Evolutionary conservation across 2,113 vertebrate species (phyloP), one percentile per base, ranked within the genome.

Genomic region (Morone saxatilis): DNA sequence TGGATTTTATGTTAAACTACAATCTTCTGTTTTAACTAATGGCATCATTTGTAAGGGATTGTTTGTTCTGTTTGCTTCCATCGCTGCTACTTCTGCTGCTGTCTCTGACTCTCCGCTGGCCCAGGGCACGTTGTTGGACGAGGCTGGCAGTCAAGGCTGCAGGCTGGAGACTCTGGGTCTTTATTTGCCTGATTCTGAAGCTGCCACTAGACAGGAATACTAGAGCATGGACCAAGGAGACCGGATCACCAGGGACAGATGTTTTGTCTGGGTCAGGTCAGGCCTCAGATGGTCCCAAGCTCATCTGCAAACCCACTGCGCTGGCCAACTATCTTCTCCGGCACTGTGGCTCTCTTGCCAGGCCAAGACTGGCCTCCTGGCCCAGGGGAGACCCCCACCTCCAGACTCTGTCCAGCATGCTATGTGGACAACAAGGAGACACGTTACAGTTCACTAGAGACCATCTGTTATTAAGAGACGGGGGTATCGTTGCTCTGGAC

Each of bases 401-500:
- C 47, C 96, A 97, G 94, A 96, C 95, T 20, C 62, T 95, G 17
- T 78, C 57, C 93, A 93, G 89, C 87, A 93, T 86, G 70, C 56
- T 94, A 45, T 92, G 61, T 87, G 86, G 79, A 91, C 69, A 91
- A 90, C 16, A 45, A 50, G 83, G 71, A 17, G 60, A 81, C 48
- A 82, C 68, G 0, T 81, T 95, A 9, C 91, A 90, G 77, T 92
- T 97, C 70, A 92, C 90, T 22, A 92, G 96, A 43, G 96, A 96
- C 43, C 91, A 96, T 76, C 93, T 97, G 66, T 90, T 96, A 40
- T 13, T 97, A 68, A 87, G 84, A 1, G 96, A 97, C 4, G 94
- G 95, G 1, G 96, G 96, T 0, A 78, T 96, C 20, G 90, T 97
- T 19, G 96, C 96, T 17, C 90, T 97, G 88, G 96, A 97, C 81